Conservation (phyloP, 2,113 vertebrate species). For the Meleagris gallopavo region DNA sequence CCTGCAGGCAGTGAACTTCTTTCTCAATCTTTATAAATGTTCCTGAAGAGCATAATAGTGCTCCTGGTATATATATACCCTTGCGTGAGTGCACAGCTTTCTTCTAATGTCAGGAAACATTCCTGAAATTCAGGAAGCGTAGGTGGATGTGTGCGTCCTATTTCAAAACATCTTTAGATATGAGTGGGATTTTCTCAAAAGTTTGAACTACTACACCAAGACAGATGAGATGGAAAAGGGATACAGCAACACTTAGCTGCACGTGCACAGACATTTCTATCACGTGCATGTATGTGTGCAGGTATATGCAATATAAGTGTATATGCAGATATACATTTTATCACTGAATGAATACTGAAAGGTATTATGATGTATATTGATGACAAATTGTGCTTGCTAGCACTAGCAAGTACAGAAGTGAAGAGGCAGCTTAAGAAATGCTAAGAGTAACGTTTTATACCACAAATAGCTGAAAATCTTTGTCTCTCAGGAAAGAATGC, state of each 20-base stretch:
- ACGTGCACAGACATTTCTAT: not conserved
- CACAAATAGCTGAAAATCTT: not conserved
- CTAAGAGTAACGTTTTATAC: not conserved
- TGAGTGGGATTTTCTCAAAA: not conserved
- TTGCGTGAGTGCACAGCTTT: not conserved
- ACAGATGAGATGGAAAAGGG: not conserved
- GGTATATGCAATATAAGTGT: not conserved
- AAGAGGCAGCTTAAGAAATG: not conserved
- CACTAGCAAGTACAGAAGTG: not conserved
- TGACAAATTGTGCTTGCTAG: not conserved
- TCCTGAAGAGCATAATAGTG: not conserved
- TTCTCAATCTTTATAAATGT: not conserved
- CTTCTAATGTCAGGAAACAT: not conserved
- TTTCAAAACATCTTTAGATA: not conserved
- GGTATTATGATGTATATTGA: not conserved
- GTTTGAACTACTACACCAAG: not conserved
- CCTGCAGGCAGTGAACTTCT: not conserved
- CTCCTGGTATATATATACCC: not conserved
- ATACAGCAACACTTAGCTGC: not conserved
- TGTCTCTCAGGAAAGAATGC: not conserved
- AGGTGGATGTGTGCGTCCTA: not conserved
- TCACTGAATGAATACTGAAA: too few species aligned
- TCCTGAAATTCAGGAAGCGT: rapidly evolving
- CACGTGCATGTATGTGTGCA: not conserved
- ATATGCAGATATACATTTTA: rapidly evolving